Evolutionary conservation across 2,113 vertebrate species (phyloP), one percentile per base, ranked within the genome.

Genomic region (Pimephales promelas): DNA sequence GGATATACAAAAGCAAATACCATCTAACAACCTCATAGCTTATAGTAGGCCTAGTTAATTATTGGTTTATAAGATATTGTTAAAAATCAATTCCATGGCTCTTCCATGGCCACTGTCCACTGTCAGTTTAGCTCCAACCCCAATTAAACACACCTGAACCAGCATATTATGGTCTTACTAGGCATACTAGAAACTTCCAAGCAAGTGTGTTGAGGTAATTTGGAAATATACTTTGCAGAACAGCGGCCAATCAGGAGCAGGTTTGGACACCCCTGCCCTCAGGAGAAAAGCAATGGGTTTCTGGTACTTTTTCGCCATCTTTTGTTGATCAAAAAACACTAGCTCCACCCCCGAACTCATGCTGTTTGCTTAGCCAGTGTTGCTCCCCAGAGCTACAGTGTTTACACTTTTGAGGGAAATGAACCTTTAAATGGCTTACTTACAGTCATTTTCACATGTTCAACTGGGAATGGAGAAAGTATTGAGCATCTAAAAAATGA

Each of bases 401-500:
- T 71, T 71, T 71, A 71, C 40, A 45, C 68, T 16, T 24, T 24
- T 24, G 40, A 45, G 22, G 59, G 5, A 45, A 45, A 71, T 24
- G 2, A 71, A 43, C 40, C 68, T 24, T 71, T 71, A 13, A 71
- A 71, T 43, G n/a, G n/a, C n/a, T 14, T 54, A 22, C 52, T 26
- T 24, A 8, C 9, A 22, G n/a, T 45, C 2, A 26, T 61, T 61
- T 61, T 4, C 57, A 2, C 68, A 71, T 16, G 68, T 43, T 45
- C 24, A 45, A 24, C 40, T 24, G 11, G 68, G 68, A 72, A 45
- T 8, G 5, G 11, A 71, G 11, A 45, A 24, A 72, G n/a, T 45
- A 26, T 9, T 24, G 70, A 72, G 70, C 40, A 72, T 45, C n/a
- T 72, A 11, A 72, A 72, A 72, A 72, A 72, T 72, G 2, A 26